A percentile compares a stretch with the other conserved stretches of the same genome.
Conservation (phyloP, 2,797 vertebrate genomes). For the Sandelia bainsii region DNA sequence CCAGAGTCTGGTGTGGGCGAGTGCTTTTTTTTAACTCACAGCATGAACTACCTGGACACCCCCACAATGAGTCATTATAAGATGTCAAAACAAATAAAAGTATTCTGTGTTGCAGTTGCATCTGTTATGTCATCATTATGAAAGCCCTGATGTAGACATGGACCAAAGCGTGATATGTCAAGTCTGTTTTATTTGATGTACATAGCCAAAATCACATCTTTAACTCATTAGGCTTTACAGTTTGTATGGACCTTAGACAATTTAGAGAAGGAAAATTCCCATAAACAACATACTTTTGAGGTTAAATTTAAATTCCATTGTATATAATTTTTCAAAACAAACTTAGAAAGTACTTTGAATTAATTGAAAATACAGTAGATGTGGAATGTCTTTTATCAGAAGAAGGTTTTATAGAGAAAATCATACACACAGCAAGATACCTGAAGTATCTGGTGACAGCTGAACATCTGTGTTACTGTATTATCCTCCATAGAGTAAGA, state of each 20-base stretch:
- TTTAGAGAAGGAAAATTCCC: too few species aligned
- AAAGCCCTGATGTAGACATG: not conserved
- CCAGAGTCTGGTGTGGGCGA: slow-evolving; percentile 19
- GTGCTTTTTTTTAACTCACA: not conserved
- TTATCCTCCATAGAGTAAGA: slow-evolving; percentile 40
- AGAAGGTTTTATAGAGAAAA: not conserved
- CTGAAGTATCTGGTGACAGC: slow-evolving; percentile 35
- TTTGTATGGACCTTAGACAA: not conserved
- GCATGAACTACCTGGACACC: slow-evolving; percentile 10
- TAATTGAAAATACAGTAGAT: not conserved
- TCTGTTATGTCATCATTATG: slow-evolving; percentile 22
- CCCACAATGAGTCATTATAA: slow-evolving; percentile 20
- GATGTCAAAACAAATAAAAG: not conserved
- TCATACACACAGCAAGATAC: not conserved
- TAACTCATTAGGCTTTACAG: not conserved
- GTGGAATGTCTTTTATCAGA: not conserved
- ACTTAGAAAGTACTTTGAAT: not conserved
- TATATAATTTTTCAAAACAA: too few species aligned
- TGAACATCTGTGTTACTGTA: slow-evolving; percentile 63
- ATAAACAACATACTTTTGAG: too few species aligned
- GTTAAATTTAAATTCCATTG: too few species aligned
- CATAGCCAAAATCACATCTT: too few species aligned
- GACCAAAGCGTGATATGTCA: not conserved
- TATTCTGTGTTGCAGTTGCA: not conserved
- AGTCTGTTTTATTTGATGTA: too few species aligned